Percentiles rank a stretch among this genome's conserved stretches.
Conservation (phyloP, 2,113 vertebrate genomes). For the Ancistrus triradiatus region DNA sequence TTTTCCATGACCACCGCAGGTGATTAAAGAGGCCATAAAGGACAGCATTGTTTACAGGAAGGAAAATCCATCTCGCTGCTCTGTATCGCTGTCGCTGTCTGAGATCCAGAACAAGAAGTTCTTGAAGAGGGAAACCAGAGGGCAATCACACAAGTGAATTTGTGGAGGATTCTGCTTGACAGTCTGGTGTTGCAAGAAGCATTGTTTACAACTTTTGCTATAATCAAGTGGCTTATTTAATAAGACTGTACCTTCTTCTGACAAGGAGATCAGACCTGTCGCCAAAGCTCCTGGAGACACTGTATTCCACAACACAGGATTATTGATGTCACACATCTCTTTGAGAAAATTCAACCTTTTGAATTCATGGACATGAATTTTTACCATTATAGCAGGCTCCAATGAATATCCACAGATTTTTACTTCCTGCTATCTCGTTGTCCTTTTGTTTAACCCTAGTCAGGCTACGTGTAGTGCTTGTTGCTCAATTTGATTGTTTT, state of each 20-base stretch:
- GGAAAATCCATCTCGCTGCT: constrained; percentile 76
- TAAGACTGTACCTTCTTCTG: too few relatives aligned
- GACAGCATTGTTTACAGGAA: constrained; percentile 82
- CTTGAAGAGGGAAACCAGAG: constrained; percentile 69
- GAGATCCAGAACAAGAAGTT: constrained; percentile 79
- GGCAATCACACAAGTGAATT: constrained; percentile 56
- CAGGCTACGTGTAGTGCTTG: not conserved
- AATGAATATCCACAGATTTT: not conserved
- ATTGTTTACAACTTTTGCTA: not conserved
- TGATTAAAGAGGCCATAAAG: constrained; percentile 84
- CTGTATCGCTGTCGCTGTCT: constrained; percentile 79
- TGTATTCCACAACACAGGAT: too few relatives aligned
- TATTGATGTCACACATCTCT: too few relatives aligned
- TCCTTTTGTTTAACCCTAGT: not conserved
- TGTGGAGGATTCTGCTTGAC: constrained; percentile 1
- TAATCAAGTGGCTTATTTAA: too few relatives aligned
- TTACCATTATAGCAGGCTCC: constrained; percentile 40
- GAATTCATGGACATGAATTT: constrained; percentile 38
- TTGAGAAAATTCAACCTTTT: constrained; percentile 41
- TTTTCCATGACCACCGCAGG: constrained; percentile 57
- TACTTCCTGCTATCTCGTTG: not conserved
- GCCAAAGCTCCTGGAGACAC: too few relatives aligned
- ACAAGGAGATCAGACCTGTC: too few relatives aligned
- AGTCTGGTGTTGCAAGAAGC: not conserved
- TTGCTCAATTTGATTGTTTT: not conserved